Evolutionary conservation across 2,888 invertebrate genomes (phyloP).

Genomic region (Vanessa cardui): DNA sequence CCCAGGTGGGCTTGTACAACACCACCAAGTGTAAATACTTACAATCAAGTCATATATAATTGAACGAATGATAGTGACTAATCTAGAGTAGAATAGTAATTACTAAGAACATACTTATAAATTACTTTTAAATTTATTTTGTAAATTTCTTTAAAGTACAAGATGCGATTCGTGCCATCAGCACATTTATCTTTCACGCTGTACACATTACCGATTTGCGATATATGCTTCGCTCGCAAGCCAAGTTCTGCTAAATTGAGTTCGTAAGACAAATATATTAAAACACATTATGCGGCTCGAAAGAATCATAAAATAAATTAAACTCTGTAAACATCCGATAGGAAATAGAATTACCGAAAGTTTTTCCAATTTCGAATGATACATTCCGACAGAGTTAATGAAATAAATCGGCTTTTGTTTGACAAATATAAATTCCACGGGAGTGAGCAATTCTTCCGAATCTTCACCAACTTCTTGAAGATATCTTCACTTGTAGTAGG

Average conservation of each 20-base stretch:
- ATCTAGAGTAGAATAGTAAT: too few relatives aligned
- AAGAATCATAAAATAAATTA: background rate
- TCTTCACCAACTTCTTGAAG: conserved; percentile 13
- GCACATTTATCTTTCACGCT: background rate
- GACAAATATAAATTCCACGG: conserved; percentile 19
- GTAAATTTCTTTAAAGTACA: background rate
- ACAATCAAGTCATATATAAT: too few relatives aligned
- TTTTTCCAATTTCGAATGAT: conserved; percentile 2
- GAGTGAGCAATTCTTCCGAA: conserved; percentile 15
- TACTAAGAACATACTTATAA: too few relatives aligned
- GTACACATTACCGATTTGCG: background rate
- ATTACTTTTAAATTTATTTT: too few relatives aligned
- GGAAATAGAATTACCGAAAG: background rate
- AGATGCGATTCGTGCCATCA: background rate
- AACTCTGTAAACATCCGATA: background rate
- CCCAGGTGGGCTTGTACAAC: too few relatives aligned
- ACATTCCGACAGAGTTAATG: background rate
- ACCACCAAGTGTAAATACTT: too few relatives aligned
- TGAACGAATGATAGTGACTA: too few relatives aligned
- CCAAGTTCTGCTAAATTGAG: background rate
- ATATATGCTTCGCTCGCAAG: background rate
- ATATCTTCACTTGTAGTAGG: conserved; percentile 18
- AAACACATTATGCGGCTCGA: background rate
- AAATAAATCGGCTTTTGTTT: conserved; percentile 20
- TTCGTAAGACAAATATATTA: background rate